Evolutionary conservation across 2,113 vertebrate species (phyloP).

Genomic region (Echinops telfairi): DNA sequence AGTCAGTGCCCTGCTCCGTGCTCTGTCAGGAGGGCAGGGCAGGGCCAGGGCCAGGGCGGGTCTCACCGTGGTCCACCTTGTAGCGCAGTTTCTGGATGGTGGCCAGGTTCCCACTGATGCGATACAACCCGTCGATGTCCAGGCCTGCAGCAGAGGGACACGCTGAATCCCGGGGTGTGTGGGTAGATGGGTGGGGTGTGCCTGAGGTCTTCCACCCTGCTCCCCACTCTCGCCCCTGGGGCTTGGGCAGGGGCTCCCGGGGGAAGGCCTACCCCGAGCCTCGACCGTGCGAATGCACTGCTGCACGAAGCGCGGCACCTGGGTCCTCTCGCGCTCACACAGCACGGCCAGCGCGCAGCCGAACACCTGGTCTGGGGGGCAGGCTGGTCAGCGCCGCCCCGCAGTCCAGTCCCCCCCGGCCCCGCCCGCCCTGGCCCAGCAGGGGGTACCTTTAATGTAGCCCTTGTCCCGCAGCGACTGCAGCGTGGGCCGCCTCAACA

Average conservation of each 20-base stretch:
- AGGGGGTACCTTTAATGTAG: slow-evolving; percentile 92
- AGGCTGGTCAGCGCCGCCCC: not conserved
- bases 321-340: slow-evolving; percentile 91
- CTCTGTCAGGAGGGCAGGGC: not conserved
- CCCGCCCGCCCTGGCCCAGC: no score
- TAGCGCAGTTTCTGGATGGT: slow-evolving; percentile 96
- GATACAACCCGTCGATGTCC: slow-evolving; percentile 95
- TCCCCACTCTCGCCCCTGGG: not conserved
- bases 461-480: slow-evolving; percentile 94
- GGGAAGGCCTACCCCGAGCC: slow-evolving; percentile 89
- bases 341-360: slow-evolving; percentile 91
- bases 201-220: not conserved
- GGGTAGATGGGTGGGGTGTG: not conserved
- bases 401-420: rapidly evolving
- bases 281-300: slow-evolving; percentile 93
- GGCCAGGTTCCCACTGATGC: slow-evolving; percentile 96
- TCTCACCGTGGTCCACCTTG: slow-evolving; percentile 95
- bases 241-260: not conserved
- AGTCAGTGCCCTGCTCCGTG: not conserved
- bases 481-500: slow-evolving; percentile 92
- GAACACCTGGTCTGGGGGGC: slow-evolving; percentile 93
- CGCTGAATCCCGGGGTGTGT: not conserved
- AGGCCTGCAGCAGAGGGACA: slow-evolving; percentile 77
- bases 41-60: not conserved
- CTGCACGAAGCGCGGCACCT: slow-evolving; percentile 92